Evolutionary conservation across 2,888 invertebrate genomes (phyloP).

Genomic region (Drosophila mimetica): DNA sequence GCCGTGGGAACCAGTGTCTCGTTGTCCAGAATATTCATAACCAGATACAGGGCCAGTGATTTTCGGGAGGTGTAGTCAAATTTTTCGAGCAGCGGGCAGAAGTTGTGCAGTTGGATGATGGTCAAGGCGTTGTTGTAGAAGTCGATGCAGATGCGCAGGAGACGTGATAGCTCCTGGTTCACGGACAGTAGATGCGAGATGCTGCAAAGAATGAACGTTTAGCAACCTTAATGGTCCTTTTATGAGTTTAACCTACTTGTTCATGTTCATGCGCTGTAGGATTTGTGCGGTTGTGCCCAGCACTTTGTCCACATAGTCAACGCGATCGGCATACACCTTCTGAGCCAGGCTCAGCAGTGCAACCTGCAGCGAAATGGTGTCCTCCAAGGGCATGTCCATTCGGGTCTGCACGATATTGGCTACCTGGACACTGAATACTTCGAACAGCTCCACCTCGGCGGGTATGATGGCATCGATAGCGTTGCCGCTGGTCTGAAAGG

Average conservation of each 20-base stretch:
- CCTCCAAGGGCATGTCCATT: slow-evolving; percentile 97
- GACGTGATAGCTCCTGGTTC: slow-evolving; percentile 95
- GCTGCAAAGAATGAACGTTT: slow-evolving; percentile 53
- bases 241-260: slow-evolving; percentile 86
- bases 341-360: slow-evolving; percentile 97
- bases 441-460: slow-evolving; percentile 96
- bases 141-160: slow-evolving; percentile 97
- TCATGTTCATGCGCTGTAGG: slow-evolving; percentile 94
- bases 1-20: slow-evolving; percentile 94
- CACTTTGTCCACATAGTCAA: slow-evolving; percentile 98
- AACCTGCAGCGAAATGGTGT: slow-evolving; percentile 97
- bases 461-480: slow-evolving; percentile 88
- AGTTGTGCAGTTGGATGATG: slow-evolving; percentile 94
- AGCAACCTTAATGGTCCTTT: background rate
- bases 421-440: slow-evolving; percentile 99
- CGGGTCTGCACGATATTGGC: slow-evolving; percentile 97
- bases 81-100: slow-evolving; percentile 92
- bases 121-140: slow-evolving; percentile 96
- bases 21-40: slow-evolving; percentile 95
- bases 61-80: slow-evolving; percentile 95
- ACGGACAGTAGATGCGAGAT: slow-evolving; percentile 87
- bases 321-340: slow-evolving; percentile 97
- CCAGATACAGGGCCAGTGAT: slow-evolving; percentile 93
- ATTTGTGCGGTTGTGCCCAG: slow-evolving; percentile 95
- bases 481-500: slow-evolving; percentile 83